Base-by-base conservation (phyloP, 2,797 vertebrate species). In the Mergus octosetaceus region DNA sequence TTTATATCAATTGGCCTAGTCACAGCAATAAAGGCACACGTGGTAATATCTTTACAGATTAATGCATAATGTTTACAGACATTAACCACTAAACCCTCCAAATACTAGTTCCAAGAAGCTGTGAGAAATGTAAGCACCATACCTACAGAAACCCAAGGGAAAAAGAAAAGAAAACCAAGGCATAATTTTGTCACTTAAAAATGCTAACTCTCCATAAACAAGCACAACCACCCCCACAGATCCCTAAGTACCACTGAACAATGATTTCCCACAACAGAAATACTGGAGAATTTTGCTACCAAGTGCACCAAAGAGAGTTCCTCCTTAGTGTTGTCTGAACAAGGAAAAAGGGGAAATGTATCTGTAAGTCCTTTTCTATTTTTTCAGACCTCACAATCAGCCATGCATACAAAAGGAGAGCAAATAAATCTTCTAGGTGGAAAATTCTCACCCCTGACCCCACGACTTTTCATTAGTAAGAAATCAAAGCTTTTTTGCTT, bases 161-260 rank as follows among this genome's bases (percentile, higher is more conserved):
- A 36, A 83, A 49, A 54, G 13, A 38, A 28, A 76, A n/a, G 32
- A 49, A 49, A 51, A 24, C 16, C 15, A 30, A 43, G 36, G 16
- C 8, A 30, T 34, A 27, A 47, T 11, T 56, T 21, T 54, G 8
- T 64, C 56, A 30, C 15, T 56, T 47, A 57, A 1, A 90, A 70
- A 79, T 12, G 21, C 18, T 51, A 57, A 75, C 56, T 60, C 57
- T 13, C 36, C 10, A 9, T 34, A 41, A 82, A 34, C 0, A 0
- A 90, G 25, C 39, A 25, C 34, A 70, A 30, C 6, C 20, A 62
- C 54, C 41, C 41, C n/a, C 36, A 66, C 11, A 58, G 81, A 83
- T 45, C 27, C 12, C 7, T 20, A 73, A 38, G 11, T 39, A 68
- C 56, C 1, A 5, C 43, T 20, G 19, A 65, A 65, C 3, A 65